Conservation (phyloP, 2,888 invertebrate genomes). For the Agrotis exclamationis region DNA sequence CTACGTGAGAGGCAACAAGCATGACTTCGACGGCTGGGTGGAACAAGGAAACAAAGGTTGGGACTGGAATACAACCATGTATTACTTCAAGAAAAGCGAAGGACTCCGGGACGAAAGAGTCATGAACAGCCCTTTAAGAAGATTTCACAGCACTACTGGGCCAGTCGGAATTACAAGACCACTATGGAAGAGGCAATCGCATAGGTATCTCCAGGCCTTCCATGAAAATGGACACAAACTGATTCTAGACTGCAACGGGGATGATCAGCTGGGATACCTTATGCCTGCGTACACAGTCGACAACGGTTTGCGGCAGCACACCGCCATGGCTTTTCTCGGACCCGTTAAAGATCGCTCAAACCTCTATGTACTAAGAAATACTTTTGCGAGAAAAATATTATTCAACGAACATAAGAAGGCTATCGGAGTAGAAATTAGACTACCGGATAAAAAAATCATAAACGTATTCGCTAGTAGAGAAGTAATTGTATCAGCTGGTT, state of each 20-base stretch:
- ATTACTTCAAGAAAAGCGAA: constrained; percentile 79
- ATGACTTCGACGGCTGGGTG: constrained; percentile 91
- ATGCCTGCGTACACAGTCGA: constrained; percentile 67
- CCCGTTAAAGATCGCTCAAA: constrained; percentile 70
- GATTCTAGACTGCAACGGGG: constrained; percentile 71
- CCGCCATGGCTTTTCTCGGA: constrained; percentile 70
- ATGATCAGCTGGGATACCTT: constrained; percentile 71
- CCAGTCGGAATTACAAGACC: constrained; percentile 75
- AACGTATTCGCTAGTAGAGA: constrained; percentile 71
- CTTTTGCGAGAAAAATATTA: constrained; percentile 72
- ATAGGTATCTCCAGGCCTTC: constrained; percentile 77
- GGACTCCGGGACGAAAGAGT: constrained; percentile 61
- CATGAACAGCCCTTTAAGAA: constrained; percentile 73
- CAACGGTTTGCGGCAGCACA: constrained; percentile 71
- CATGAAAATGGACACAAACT: constrained; percentile 71
- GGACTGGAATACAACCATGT: constrained; percentile 73
- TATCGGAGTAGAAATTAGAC: constrained; percentile 71
- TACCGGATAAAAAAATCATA: constrained; percentile 59
- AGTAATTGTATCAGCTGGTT: constrained; percentile 78
- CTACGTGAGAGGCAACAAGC: constrained; percentile 92
- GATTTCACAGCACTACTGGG: constrained; percentile 72
- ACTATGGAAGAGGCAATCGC: constrained; percentile 74
- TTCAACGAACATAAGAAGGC: constrained; percentile 68
- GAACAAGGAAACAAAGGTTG: constrained; percentile 90
- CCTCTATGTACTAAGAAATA: constrained; percentile 72